A percentile compares a stretch with the other conserved stretches of the same genome.
Evolutionary conservation across 1,140 invertebrate species (phyloP).

Genomic region (Chironomus tepperi): DNA sequence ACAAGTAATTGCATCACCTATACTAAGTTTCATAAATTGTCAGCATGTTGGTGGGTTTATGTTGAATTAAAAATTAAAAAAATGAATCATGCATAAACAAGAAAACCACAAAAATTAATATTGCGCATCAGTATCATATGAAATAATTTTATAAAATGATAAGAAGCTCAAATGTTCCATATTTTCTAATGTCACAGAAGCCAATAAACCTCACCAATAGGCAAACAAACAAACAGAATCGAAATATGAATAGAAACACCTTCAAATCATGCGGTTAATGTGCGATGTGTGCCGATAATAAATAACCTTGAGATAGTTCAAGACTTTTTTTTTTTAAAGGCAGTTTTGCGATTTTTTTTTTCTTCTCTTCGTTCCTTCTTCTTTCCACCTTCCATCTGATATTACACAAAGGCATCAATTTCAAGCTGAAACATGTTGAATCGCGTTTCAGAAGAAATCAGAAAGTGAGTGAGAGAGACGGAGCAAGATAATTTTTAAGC

Average conservation of each 20-base stretch:
- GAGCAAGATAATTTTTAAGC: too few species aligned
- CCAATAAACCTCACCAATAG: background rate
- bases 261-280: conserved; percentile 1
- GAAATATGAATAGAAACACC: conserved; percentile 1
- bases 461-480: background rate
- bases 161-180: too few species aligned
- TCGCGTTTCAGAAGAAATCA: background rate
- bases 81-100: too few species aligned
- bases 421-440: conserved; percentile 15
- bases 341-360: background rate
- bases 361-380: background rate
- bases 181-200: too few species aligned
- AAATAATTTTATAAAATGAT: too few species aligned
- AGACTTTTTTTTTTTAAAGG: background rate
- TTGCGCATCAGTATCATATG: too few species aligned
- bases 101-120: too few species aligned
- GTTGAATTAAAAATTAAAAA: too few species aligned
- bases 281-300: conserved; percentile 6
- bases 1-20: too few species aligned
- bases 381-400: background rate
- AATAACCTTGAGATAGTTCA: background rate
- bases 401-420: background rate
- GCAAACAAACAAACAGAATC: background rate
- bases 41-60: too few species aligned
- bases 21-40: too few species aligned